A percentile compares a stretch with the other conserved stretches of the same genome.
phyloP scores from a whole-genome alignment of 1,140 invertebrate species.

The Aphelinus certus region DNA sequence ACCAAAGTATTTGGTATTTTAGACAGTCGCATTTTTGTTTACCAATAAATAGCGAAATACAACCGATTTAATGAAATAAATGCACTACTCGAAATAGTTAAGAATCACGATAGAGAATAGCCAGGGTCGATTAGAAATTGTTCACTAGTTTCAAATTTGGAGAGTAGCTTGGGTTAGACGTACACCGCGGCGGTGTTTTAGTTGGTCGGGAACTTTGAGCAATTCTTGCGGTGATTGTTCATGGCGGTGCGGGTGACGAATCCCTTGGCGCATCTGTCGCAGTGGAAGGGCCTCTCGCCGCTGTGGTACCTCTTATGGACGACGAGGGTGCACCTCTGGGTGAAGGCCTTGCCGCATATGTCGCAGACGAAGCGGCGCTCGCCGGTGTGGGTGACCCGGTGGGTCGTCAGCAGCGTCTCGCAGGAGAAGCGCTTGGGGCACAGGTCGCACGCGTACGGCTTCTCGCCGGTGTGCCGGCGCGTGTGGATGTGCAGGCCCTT shows the following conservation, averaged over 20 bases:
- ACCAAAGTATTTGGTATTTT: no score
- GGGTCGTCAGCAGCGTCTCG: slow-evolving; percentile 71
- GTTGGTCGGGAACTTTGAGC: slow-evolving; percentile 3
- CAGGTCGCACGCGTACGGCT: slow-evolving; percentile 67
- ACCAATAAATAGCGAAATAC: no score
- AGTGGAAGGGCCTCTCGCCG: slow-evolving; percentile 80
- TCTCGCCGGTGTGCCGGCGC: slow-evolving; percentile 68
- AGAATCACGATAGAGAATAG: no score
- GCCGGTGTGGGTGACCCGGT: slow-evolving; percentile 73
- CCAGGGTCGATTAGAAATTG: no score
- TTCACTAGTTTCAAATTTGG: no score
- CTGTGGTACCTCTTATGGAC: slow-evolving; percentile 82
- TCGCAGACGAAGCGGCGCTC: slow-evolving; percentile 75
- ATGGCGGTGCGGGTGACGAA: slow-evolving; percentile 72
- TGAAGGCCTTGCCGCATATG: slow-evolving; percentile 80
- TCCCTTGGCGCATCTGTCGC: slow-evolving; percentile 74
- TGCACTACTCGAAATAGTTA: no score
- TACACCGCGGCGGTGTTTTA: no score
- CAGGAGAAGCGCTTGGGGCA: slow-evolving; percentile 75
- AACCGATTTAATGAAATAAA: no score
- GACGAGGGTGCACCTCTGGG: slow-evolving; percentile 79
- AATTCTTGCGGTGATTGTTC: slow-evolving; percentile 70
- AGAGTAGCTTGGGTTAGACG: no score
- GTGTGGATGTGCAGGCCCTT: slow-evolving; percentile 69
- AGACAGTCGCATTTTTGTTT: no score